Base-by-base conservation (phyloP, 30 jellyfish, hydroid and myxozoan species). In the Nemopilema nomurai region DNA sequence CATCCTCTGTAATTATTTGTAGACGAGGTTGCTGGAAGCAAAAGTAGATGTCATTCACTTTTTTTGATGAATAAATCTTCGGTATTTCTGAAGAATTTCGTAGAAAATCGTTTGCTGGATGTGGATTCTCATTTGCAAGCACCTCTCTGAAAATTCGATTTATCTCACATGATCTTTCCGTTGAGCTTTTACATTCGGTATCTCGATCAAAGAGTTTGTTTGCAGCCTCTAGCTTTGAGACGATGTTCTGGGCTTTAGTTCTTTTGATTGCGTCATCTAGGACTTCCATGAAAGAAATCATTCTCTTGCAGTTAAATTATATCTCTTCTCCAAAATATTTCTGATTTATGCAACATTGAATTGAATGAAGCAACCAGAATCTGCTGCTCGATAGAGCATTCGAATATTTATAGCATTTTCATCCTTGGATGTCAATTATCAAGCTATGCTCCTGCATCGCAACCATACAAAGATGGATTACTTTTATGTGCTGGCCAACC, bases 121-220 rank as follows among this genome's bases (percentile, higher is more conserved):
- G 32, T n/a, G 4, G n/a, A 20, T 28, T 67, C 24, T 67, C 77
- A 20, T 26, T 21, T 20, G 50, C 77, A 17, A 67, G 77, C 19
- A 67, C 77, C 24, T 67, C 77, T 21, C 77, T 26, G 77, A 67
- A 67, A 67, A 67, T 67, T 8, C 57, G 13, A 3, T 41, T 6
- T 3, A 41, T 41, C 57, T 41, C 57, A 41, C 13, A 41, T 41
- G 6, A 13, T 13, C 57, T 41, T 41, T 41, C 57, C 13, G 13
- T 13, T 13, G 57, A 41, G 9, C 13, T 41, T 13, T 3, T 41
- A 13, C 9, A 13, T 13, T n/a, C n/a, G n/a, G 57, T 41, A 3
- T 13, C 57, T 41, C 13, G 57, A 41, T 13, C 13, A 3, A 41
- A 41, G 9, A 41, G 6, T 3, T 41, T 41, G 13, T 41, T 41